These are phyloP conservation scores for Elysia crispata DNA, from an alignment of 2,888 invertebrate genomes.

Conservation along the genomic window DNA sequence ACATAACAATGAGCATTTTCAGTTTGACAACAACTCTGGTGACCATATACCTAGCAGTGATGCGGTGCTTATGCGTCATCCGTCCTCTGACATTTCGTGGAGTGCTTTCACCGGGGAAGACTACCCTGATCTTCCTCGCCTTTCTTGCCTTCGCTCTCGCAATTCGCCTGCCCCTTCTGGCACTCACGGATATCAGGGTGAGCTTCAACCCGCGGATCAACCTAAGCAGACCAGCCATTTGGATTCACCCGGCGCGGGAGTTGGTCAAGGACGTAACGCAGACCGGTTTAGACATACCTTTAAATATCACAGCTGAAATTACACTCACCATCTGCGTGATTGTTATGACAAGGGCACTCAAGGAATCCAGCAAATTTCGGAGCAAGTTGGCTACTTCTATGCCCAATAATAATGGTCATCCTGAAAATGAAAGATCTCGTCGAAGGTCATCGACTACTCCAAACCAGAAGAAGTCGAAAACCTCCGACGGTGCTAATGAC, in stretches of 20 bases:
- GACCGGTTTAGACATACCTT: neutral
- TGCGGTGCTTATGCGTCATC: slow-evolving; percentile 33
- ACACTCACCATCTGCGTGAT: slow-evolving; percentile 23
- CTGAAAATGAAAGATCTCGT: too few relatives aligned
- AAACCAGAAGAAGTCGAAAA: too few relatives aligned
- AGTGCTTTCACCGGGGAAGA: neutral
- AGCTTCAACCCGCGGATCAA: slow-evolving; percentile 14
- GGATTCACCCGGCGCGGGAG: slow-evolving; percentile 15
- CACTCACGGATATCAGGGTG: slow-evolving; percentile 3
- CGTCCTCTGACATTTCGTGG: slow-evolving; percentile 32
- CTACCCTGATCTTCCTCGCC: neutral
- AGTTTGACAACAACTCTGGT: slow-evolving; percentile 21
- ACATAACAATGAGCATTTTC: slow-evolving; percentile 4
- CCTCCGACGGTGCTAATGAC: too few relatives aligned
- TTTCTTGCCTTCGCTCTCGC: slow-evolving; percentile 24
- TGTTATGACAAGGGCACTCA: slow-evolving; percentile 25
- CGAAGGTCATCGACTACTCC: too few relatives aligned
- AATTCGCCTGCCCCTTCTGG: slow-evolving; percentile 6
- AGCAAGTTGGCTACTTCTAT: too few relatives aligned
- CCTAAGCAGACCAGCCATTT: neutral
- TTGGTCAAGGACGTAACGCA: slow-evolving; percentile 29
- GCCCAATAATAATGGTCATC: too few relatives aligned
- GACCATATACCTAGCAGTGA: slow-evolving; percentile 30
- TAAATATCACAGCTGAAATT: neutral
- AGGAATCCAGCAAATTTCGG: slow-evolving; percentile 21